Evolutionary conservation across 1,140 invertebrate genomes (phyloP), one percentile per base, ranked within the genome.

Genomic region (Pseudachorutes palmiensis): DNA sequence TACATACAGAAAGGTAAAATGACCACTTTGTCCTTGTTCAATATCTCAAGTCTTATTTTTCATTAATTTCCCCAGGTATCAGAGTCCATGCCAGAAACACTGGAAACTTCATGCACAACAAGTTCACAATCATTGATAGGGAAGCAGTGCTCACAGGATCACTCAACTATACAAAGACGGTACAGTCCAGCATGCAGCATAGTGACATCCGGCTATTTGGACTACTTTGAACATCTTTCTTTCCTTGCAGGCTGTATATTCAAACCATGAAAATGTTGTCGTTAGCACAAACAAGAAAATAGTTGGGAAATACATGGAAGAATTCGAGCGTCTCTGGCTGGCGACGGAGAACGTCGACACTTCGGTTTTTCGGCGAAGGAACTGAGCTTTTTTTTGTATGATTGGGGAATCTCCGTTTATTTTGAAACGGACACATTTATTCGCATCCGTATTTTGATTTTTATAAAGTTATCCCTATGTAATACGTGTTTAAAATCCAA

Each of bases 101-200:
- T 19, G 68, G 64, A 26, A 45, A 57, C 30, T 24, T 69, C 12
- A 72, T 72, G 70, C 70, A 72, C 63, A 60, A 72, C 33, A 72
- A 72, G 33, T 72, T 67, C 49, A 61, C 51, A 9, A 67, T 72
- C 2, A 67, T 72, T 65, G 70, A 72, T 30, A 67, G 69, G 29
- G 67, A 67, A 29, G 70, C 70, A 32, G 65, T 72, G 9, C 14
- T 72, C 19, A 69, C 68, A 16, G 70, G 70, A 57, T 69, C 67
- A n/a, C 59, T 72, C 2, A 72, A 72, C 45, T 69, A 64, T 64
- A 72, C 70, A 28, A 69, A 60, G 59, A 64, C 67, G 57, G 70
- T 72, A 48, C 1, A 9, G 12, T 14, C 9, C 5, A 61, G 26
- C 9, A 19, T 24, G 30, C 9, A 28, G 5, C n/a, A n/a, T n/a